Conservation (phyloP, 2,797 vertebrate genomes). For the Diceros bicornis region DNA sequence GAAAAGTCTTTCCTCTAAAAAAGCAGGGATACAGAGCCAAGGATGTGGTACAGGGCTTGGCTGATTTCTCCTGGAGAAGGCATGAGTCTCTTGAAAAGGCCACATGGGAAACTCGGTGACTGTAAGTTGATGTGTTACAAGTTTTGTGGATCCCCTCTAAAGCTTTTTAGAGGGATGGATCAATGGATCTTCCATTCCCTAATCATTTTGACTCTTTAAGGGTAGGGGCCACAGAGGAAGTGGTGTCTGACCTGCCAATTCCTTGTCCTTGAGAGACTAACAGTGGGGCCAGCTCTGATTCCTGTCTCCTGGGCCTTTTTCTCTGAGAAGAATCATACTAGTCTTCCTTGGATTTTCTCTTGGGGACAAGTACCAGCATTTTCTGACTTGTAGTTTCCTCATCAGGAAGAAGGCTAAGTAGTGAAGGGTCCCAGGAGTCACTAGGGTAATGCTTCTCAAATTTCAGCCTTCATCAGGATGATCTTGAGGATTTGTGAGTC, state of each 20-base stretch:
- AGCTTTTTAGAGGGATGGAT: conserved; percentile 64
- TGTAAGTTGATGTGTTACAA: not conserved
- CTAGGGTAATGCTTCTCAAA: not conserved
- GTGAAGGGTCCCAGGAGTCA: not conserved
- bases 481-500: not conserved
- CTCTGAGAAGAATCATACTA: not conserved
- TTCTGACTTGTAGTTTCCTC: not conserved
- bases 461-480: not conserved
- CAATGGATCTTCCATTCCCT: not conserved
- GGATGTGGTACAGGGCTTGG: rapidly evolving
- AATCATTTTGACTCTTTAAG: not conserved
- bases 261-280: not conserved
- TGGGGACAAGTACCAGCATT: not conserved
- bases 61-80: not conserved
- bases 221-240: not conserved
- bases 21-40: not conserved
- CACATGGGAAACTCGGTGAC: not conserved
- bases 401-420: not conserved
- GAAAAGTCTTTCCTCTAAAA: not conserved
- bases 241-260: not conserved
- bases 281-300: not conserved
- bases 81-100: not conserved
- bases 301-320: not conserved
- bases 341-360: not conserved
- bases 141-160: conserved; percentile 13